Percentiles rank a stretch among this genome's conserved stretches.
Evolutionary conservation across 2,113 vertebrate species (phyloP).

Genomic region (Struthidea cinerea): DNA sequence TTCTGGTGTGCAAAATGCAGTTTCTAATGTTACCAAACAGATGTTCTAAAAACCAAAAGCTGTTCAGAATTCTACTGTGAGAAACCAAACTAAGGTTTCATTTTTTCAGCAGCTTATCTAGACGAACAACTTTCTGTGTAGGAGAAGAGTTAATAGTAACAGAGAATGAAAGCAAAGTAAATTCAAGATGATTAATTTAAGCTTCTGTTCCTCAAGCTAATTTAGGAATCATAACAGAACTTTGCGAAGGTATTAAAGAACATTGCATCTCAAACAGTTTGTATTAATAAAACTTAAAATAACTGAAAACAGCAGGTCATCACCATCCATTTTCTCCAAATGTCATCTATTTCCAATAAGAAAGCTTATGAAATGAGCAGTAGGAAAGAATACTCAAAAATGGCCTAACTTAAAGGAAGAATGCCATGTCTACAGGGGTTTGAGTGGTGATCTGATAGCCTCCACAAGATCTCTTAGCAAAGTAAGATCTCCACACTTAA

Average conservation of each 20-base stretch:
- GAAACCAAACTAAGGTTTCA: not conserved
- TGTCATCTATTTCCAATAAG: not conserved
- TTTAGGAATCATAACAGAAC: not conserved
- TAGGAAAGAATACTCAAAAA: not conserved
- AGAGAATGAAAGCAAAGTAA: not conserved
- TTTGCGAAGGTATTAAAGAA: not conserved
- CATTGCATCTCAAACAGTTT: not conserved
- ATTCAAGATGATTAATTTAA: not conserved
- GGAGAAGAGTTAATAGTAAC: not conserved
- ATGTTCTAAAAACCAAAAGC: not conserved
- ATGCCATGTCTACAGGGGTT: not conserved
- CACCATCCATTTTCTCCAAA: not conserved
- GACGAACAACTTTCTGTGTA: not conserved
- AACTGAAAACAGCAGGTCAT: not conserved
- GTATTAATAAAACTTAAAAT: not conserved
- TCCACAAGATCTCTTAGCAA: not conserved
- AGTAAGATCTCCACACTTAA: not conserved
- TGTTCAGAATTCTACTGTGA: not conserved
- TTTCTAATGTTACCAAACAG: not conserved
- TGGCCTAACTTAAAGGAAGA: not conserved
- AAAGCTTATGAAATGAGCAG: not conserved
- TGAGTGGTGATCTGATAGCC: not conserved
- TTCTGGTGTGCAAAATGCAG: not conserved
- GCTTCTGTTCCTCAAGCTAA: not conserved
- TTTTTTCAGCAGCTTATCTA: not conserved